Base-by-base conservation (phyloP, 2,113 vertebrate genomes). In the Triplophysa dalaica region DNA sequence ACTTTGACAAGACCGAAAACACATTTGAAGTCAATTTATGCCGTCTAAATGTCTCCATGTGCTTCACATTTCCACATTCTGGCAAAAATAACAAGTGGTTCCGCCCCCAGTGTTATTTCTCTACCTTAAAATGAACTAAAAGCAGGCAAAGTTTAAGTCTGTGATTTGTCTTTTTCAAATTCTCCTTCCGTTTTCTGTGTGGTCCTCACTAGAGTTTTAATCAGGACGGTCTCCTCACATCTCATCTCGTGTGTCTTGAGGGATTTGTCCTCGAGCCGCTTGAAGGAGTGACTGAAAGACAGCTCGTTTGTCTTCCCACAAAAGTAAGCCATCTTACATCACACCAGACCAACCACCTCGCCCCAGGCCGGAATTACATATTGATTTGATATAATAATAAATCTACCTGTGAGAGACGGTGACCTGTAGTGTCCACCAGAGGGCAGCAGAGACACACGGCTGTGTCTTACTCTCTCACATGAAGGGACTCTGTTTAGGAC, bases 381-480 rank as follows among this genome's bases (percentile, higher is more conserved):
- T 87, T 83, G 84, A 87, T 87, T 86, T 86, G 63, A 85, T 70
- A 78, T 41, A 86, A 77, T 87, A 86, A 85, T 86, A 86, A 80
- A 85, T 83, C 48, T 70, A 78, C 70, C 69, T 1, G 14, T 26
- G 58, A 3, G 38, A 14, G 21, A 29, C 61, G 9, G 14, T 0
- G 4, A 58, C 19, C 2, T 9, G 21, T 6, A 10, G 5, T 24
- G 7, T n/a, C 21, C 72, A 22, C 62, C 12, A 65, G 75, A 54
- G 61, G 24, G 19, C 75, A 65, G 48, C 22, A 65, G 43, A 77
- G 75, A 29, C 43, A 54, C 4, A 10, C 2, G 61, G 24, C 38
- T 61, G 69, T 19, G n/a, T 3, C 21, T 43, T 29, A 9, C 29
- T 26, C 64, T 17, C 56, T 33, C n/a, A 14, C 22, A 50, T 48